A percentile compares a stretch with the other conserved stretches of the same genome.
phyloP scores from a whole-genome alignment of 2,113 vertebrate genomes.

The Neolamprologus brichardi region DNA sequence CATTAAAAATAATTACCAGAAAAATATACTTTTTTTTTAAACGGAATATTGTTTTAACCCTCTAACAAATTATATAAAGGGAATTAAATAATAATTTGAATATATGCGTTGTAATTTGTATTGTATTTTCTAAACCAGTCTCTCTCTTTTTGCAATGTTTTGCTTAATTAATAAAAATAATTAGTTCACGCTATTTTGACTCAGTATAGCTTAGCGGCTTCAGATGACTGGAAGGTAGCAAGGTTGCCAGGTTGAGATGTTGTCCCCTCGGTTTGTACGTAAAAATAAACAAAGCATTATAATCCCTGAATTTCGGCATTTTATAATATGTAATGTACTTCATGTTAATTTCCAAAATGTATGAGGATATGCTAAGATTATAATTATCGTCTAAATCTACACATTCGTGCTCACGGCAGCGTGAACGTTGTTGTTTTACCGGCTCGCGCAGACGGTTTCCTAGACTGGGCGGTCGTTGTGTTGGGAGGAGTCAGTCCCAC shows the following conservation, averaged over 20 bases:
- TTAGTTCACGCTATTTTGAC: not conserved
- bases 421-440: not conserved
- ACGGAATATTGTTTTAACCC: not conserved
- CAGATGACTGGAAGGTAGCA: not conserved
- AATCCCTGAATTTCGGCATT: not conserved
- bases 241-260: constrained; percentile 18
- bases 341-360: not conserved
- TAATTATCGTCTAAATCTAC: not conserved
- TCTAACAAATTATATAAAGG: not conserved
- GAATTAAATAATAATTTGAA: not conserved
- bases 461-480: not conserved
- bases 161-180: not conserved
- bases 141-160: not conserved
- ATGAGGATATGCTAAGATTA: not conserved
- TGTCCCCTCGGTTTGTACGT: not conserved
- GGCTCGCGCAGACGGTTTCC: not conserved
- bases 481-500: constrained; percentile 1
- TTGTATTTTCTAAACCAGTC: not conserved
- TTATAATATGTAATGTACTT: not conserved
- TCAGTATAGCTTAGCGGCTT: not conserved
- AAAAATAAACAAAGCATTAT: not conserved
- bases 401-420: not conserved
- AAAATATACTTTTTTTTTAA: not conserved
- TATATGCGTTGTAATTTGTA: not conserved
- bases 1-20: not conserved